Percentiles rank a stretch among this genome's conserved stretches.
phyloP scores from a whole-genome alignment of 2,888 invertebrate species.

The Anodontia alba region DNA sequence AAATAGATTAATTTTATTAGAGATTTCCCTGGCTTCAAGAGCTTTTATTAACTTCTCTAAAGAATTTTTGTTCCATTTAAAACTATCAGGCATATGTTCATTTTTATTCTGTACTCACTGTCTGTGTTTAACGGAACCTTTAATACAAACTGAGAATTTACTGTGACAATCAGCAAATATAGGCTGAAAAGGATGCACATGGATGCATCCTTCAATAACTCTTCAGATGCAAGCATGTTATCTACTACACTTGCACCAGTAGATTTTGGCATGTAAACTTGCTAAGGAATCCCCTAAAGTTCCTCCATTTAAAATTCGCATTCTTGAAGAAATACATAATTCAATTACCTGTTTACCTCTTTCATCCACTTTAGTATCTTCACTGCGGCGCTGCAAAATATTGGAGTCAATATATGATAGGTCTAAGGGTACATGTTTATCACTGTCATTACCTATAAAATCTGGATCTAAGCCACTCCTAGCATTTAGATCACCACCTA shows the following conservation, averaged over 20 bases:
- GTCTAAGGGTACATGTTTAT: slow-evolving; percentile 3
- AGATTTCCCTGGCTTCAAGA: not conserved
- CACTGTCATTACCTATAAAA: not conserved
- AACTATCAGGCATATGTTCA: slow-evolving; percentile 6
- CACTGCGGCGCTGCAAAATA: slow-evolving; percentile 9
- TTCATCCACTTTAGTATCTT: slow-evolving; percentile 12
- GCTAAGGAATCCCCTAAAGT: slow-evolving; percentile 8
- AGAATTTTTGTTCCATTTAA: slow-evolving; percentile 16
- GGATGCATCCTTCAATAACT: not conserved
- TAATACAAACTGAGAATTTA: slow-evolving; percentile 7
- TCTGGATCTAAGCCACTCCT: not conserved
- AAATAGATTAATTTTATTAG: not conserved
- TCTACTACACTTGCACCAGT: slow-evolving; percentile 12
- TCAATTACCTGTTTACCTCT: slow-evolving; percentile 15
- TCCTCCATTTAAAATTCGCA: slow-evolving; percentile 10
- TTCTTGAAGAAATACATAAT: slow-evolving; percentile 8
- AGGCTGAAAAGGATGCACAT: slow-evolving; percentile 7
- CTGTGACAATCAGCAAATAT: slow-evolving; percentile 8
- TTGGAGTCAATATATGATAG: not conserved
- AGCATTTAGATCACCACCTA: slow-evolving; percentile 5
- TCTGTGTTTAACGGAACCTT: not conserved
- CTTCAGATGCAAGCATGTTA: slow-evolving; percentile 12
- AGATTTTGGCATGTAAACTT: slow-evolving; percentile 6
- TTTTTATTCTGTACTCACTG: not conserved
- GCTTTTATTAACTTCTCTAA: slow-evolving; percentile 6